phyloP scores from a whole-genome alignment of 2,888 invertebrate species.

The Drosophila meridionalis region DNA sequence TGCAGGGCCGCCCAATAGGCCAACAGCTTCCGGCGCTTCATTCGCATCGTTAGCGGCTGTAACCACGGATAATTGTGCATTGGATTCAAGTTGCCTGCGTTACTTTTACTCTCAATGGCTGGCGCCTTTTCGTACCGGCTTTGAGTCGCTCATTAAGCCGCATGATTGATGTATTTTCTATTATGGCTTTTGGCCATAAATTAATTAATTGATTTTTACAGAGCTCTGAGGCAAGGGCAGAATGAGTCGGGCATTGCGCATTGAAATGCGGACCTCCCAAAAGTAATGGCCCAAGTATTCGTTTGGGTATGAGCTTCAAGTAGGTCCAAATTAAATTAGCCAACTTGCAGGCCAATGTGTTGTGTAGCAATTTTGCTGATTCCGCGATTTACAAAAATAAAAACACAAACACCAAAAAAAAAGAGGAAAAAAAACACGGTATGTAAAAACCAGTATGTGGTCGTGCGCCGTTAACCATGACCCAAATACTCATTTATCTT shows the following conservation, averaged over 20 bases:
- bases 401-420: slow-evolving; percentile 9
- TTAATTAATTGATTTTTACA: slow-evolving; percentile 40
- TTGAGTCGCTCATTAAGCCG: slow-evolving; percentile 55
- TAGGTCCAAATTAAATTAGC: slow-evolving; percentile 71
- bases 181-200: slow-evolving; percentile 22
- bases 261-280: background rate
- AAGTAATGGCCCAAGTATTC: slow-evolving; percentile 4
- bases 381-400: slow-evolving; percentile 22
- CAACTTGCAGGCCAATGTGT: slow-evolving; percentile 49
- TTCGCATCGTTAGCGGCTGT: slow-evolving; percentile 39
- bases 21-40: slow-evolving; percentile 79
- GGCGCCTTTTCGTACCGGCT: slow-evolving; percentile 27
- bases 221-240: slow-evolving; percentile 3
- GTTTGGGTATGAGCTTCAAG: slow-evolving; percentile 22
- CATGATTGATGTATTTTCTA: slow-evolving; percentile 71
- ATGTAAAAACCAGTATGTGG: slow-evolving; percentile 68
- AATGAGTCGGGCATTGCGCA: slow-evolving; percentile 6
- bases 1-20: slow-evolving; percentile 76
- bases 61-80: slow-evolving; percentile 25
- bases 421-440: background rate
- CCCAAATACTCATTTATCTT: slow-evolving; percentile 76
- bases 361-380: slow-evolving; percentile 26
- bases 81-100: slow-evolving; percentile 18
- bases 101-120: slow-evolving; percentile 27
- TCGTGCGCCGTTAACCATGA: slow-evolving; percentile 73